Evolutionary conservation across 2,797 vertebrate genomes (phyloP), one percentile per base, ranked within the genome.

Genomic region (Chanos chanos): DNA sequence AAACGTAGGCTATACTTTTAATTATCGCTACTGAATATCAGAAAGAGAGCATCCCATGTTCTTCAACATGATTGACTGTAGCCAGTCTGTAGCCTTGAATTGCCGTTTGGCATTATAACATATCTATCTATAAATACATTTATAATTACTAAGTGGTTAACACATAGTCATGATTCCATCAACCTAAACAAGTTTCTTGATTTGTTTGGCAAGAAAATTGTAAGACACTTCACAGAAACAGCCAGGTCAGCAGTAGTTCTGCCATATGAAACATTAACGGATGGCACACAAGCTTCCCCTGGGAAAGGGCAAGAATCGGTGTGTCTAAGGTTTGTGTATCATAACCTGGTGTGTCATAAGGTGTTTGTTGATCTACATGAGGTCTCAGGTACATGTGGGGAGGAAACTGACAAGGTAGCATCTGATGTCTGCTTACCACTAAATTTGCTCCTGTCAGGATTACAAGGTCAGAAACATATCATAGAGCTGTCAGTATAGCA

Each of bases 181-280:
- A 40, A 22, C 24, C 12, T 34, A 40, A 55, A 55, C 28, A 21
- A 55, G n/a, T 13, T 55, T 27, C 8, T 55, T 15, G 55, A 12
- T 9, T 25, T 55, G 7, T 25, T 41, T 22, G 52, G 19, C 7
- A 55, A 55, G 36, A 33, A 7, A 30, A 33, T 51, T 4, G 18
- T 51, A 1, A 33, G 49, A 21, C 13, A 21, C 4, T 51, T 55
- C 13, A 36, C 13, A 12, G 22, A 6, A 6, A 24, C 2, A n/a
- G 19, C 53, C n/a, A 1, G 13, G 7, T 12, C 10, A 6, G 22
- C 41, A 15, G 27, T 52, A 5, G 2, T 8, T 4, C 13, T 56
- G 4, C 53, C 56, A 16, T 56, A 41, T 37, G 28, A 24, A 13
- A 28, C 43, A 10, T 43, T 56, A 19, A 43, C 28, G 28, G 37